Conservation (phyloP, 1,140 invertebrate species). For the Drosophila kepulauana region DNA sequence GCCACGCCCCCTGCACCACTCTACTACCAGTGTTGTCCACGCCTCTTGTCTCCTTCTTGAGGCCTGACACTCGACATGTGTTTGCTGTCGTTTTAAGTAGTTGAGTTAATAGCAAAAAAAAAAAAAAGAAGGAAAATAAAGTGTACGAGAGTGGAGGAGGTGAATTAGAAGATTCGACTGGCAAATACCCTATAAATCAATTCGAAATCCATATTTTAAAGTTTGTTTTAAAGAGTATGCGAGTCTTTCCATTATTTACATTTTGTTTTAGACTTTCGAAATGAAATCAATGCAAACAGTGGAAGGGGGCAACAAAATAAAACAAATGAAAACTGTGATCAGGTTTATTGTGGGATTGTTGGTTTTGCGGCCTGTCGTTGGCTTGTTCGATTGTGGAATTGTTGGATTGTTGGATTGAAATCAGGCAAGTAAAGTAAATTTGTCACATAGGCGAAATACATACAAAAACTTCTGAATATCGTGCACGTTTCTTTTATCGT, state of each 20-base stretch:
- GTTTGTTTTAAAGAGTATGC: not conserved
- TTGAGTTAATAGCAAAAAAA: slow-evolving; percentile 11
- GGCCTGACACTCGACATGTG: slow-evolving; percentile 41
- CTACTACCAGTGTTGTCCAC: slow-evolving; percentile 2
- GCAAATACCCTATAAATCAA: not conserved
- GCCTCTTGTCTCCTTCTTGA: slow-evolving; percentile 8
- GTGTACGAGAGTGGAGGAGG: not conserved
- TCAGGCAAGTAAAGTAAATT: slow-evolving; percentile 29
- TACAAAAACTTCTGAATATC: not conserved
- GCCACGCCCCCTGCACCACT: slow-evolving; percentile 2
- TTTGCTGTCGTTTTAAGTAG: slow-evolving; percentile 41
- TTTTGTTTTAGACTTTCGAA: slow-evolving; percentile 13
- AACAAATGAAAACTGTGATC: slow-evolving; percentile 32
- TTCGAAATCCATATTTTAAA: too few species aligned
- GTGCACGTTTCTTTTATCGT: slow-evolving; percentile 16
- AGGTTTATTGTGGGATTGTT: slow-evolving; percentile 24
- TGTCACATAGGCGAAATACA: slow-evolving; percentile 31
- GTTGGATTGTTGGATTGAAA: slow-evolving; percentile 21
- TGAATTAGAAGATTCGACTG: not conserved
- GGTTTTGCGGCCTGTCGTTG: not conserved
- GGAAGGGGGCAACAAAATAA: not conserved
- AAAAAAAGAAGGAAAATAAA: not conserved
- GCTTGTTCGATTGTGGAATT: not conserved
- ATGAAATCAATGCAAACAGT: slow-evolving; percentile 23
- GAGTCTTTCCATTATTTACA: not conserved